A percentile compares a stretch with the other conserved stretches of the same genome.
Conservation (phyloP, 1,140 invertebrate genomes). For the Panonychus citri region DNA sequence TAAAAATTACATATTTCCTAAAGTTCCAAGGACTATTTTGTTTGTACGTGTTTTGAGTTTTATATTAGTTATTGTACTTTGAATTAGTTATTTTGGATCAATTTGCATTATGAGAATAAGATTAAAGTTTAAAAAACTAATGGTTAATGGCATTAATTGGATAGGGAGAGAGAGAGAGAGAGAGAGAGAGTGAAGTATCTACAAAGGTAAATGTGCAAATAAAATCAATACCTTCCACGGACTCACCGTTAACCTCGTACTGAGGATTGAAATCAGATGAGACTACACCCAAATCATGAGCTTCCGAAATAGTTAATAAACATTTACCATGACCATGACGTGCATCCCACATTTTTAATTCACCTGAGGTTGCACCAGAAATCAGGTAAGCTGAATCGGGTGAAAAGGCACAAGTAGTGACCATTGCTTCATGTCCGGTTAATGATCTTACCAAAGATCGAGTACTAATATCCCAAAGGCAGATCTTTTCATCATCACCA, state of each 20-base stretch:
- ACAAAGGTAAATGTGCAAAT: background rate
- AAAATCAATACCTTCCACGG: background rate
- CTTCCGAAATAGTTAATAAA: constrained; percentile 31
- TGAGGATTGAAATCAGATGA: constrained; percentile 35
- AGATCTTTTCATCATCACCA: constrained; percentile 45
- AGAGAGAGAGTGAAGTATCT: background rate
- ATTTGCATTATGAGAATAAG: no score
- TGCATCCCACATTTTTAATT: constrained; percentile 38
- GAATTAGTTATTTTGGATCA: no score
- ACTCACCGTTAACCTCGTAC: constrained; percentile 18
- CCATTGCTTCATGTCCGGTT: constrained; percentile 36
- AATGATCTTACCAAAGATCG: constrained; percentile 36
- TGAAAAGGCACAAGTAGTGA: constrained; percentile 33
- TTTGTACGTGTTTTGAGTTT: no score
- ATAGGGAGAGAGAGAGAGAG: background rate
- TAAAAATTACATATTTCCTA: no score
- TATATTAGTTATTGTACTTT: no score
- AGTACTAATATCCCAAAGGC: constrained; percentile 43
- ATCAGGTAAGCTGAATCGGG: constrained; percentile 39
- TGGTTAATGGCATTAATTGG: no score
- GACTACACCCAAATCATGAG: constrained; percentile 47
- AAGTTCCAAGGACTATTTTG: no score
- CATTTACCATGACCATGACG: constrained; percentile 22
- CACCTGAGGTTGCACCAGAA: constrained; percentile 38
- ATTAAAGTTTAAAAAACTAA: no score